Evolutionary conservation across 37 sponge, comb jelly and placozoan genomes (phyloP).

Genomic region (Diacarnus erythraeanus): DNA sequence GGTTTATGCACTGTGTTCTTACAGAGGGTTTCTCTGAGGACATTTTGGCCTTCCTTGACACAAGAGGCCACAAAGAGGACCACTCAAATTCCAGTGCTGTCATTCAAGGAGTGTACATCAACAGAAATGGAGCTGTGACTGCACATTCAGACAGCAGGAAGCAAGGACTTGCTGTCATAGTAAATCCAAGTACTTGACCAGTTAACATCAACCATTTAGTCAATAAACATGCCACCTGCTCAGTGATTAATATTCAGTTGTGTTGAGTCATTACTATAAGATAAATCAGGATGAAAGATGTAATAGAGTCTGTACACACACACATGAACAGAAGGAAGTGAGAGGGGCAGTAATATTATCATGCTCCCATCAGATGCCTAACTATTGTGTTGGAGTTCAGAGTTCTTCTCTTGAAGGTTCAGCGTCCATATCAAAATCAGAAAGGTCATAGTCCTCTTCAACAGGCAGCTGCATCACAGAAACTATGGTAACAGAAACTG

Average conservation of each 20-base stretch:
- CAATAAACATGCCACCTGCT: neutral
- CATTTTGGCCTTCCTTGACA: constrained; percentile 14
- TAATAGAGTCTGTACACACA: neutral
- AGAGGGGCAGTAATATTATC: neutral
- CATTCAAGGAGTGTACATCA: constrained; percentile 36
- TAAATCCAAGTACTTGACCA: neutral
- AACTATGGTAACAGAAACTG: neutral
- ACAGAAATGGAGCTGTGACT: constrained; percentile 1
- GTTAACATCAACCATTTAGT: neutral
- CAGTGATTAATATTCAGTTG: neutral
- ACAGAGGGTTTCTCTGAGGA: constrained; percentile 34
- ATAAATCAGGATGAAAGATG: neutral
- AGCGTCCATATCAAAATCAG: constrained; percentile 87
- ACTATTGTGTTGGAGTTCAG: constrained; percentile 1
- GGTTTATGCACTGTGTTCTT: neutral
- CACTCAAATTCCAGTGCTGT: neutral
- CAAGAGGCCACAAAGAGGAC: constrained; percentile 28
- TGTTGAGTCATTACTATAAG: neutral
- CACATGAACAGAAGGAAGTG: neutral
- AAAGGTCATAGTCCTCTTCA: constrained; percentile 82
- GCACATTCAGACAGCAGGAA: constrained; percentile 69
- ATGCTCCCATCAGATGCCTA: no score
- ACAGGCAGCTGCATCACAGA: constrained; percentile 69
- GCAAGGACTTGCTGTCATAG: constrained; percentile 31
- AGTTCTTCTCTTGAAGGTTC: constrained; percentile 58